Evolutionary conservation across 2,113 vertebrate genomes (phyloP), one percentile per base, ranked within the genome.

Genomic region (Trematomus loennbergii): DNA sequence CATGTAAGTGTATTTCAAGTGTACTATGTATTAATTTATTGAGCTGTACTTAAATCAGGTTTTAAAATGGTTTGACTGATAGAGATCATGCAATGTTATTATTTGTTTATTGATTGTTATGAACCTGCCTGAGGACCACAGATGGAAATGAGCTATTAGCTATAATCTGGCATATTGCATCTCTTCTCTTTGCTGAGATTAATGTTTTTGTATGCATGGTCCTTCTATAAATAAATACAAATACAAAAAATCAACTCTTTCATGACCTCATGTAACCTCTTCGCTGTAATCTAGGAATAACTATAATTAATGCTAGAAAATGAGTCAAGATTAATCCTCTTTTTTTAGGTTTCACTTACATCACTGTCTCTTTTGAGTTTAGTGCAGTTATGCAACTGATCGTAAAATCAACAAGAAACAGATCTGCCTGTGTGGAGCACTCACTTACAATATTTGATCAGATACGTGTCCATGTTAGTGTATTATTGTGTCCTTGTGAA

Each of bases 281-380:
- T 59, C 22, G 1, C 36, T 62, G 57, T 65, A 22, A 60, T 49
- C 25, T 20, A 79, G 76, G 53, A 75, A 54, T 53, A 66, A 60
- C 66, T 29, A 57, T 61, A 20, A 40, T 8, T 40, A 40, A 40
- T 40, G 22, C 33, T 20, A 40, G 5, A 49, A 49, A 2, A 18
- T 40, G 2, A 46, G n/a, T 5, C 9, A 20, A 13, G 46, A 52
- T 53, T 20, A 29, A 3, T 46, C 13, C 33, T 72, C 54, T 66
- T 65, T 48, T 65, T 49, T 66, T 12, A 69, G 29, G 6, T 70
- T 62, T 55, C 11, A 6, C 49, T 81, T 68, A 70, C 29, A 64
- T 49, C 45, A 18, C 50, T 0, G 0, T 40, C 5, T 55, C 68
- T 55, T 72, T 59, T 16, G 7, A 57, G 18, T 49, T 46, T 8